phyloP scores from a whole-genome alignment of 2,888 invertebrate species.

The Willowsia nigromaculata region DNA sequence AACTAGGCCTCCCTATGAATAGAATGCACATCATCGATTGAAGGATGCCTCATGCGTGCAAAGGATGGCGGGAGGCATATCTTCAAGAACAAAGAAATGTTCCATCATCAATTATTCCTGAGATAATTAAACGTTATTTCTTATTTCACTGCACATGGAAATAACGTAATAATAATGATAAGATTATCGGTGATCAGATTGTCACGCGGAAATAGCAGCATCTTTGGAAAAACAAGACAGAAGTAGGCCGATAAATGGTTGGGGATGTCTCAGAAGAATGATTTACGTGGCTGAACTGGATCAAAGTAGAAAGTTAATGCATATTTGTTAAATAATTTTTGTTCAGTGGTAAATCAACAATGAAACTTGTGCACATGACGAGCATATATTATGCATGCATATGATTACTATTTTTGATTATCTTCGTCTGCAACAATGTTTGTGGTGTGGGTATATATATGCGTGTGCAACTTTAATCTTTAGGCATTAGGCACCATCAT shows the following conservation, averaged over 20 bases:
- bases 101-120: background rate
- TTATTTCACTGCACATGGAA: background rate
- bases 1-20: too few species aligned
- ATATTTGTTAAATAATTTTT: constrained; percentile 61
- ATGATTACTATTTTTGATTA: background rate
- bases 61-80: too few species aligned
- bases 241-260: constrained; percentile 72
- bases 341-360: constrained; percentile 51
- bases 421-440: background rate
- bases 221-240: constrained; percentile 60
- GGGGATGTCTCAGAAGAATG: constrained; percentile 69
- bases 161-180: background rate
- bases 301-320: constrained; percentile 74
- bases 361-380: constrained; percentile 35
- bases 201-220: constrained; percentile 61
- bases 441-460: too few species aligned
- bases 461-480: background rate
- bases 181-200: background rate
- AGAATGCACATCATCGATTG: too few species aligned
- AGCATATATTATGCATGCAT: constrained; percentile 13
- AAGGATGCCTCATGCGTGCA: too few species aligned
- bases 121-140: background rate
- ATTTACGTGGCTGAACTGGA: constrained; percentile 73
- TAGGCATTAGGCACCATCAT: background rate
- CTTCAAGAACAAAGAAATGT: background rate